phyloP scores from a whole-genome alignment of 2,797 vertebrate genomes.

The Tiaroga cobitis region DNA sequence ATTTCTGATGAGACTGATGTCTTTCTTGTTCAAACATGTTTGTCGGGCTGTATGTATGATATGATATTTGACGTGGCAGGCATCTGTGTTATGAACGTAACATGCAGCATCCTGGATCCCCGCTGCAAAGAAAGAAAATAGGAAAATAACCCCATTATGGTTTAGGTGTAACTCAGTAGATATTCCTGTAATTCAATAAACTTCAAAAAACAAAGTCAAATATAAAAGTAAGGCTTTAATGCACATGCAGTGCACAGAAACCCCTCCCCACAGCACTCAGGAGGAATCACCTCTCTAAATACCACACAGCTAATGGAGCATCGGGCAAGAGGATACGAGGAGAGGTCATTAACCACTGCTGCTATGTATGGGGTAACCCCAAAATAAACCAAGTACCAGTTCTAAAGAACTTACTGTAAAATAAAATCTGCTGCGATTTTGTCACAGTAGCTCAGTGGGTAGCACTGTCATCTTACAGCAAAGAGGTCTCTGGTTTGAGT shows the following conservation, averaged over 20 bases:
- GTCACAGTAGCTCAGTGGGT: neutral
- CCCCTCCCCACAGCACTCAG: neutral
- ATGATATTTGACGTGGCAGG: slow-evolving; percentile 36
- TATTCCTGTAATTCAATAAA: slow-evolving; percentile 22
- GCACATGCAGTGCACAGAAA: neutral
- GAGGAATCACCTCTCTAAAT: slow-evolving; percentile 52
- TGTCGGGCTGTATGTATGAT: slow-evolving; percentile 15
- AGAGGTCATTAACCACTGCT: slow-evolving; percentile 45
- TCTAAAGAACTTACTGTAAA: slow-evolving; percentile 42
- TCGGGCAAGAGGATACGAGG: slow-evolving; percentile 50
- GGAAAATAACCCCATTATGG: slow-evolving; percentile 27
- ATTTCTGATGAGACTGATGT: neutral
- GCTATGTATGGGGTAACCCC: slow-evolving; percentile 50
- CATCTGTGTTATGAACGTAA: neutral
- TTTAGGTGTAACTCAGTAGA: neutral
- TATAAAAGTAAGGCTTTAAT: neutral
- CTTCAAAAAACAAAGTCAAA: slow-evolving; percentile 15
- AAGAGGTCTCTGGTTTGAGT: neutral
- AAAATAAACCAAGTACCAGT: slow-evolving; percentile 28
- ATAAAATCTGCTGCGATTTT: slow-evolving; percentile 10
- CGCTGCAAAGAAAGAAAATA: slow-evolving; percentile 31
- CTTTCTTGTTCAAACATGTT: slow-evolving; percentile 13
- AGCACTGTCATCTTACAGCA: too few species aligned
- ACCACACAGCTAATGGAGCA: slow-evolving; percentile 58
- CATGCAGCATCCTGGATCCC: slow-evolving; percentile 36